Percentiles rank a stretch among this genome's conserved stretches.
These are phyloP conservation scores for Pedicia rivosa DNA, from an alignment of 2,888 invertebrate genomes.

Conservation along the genomic window DNA sequence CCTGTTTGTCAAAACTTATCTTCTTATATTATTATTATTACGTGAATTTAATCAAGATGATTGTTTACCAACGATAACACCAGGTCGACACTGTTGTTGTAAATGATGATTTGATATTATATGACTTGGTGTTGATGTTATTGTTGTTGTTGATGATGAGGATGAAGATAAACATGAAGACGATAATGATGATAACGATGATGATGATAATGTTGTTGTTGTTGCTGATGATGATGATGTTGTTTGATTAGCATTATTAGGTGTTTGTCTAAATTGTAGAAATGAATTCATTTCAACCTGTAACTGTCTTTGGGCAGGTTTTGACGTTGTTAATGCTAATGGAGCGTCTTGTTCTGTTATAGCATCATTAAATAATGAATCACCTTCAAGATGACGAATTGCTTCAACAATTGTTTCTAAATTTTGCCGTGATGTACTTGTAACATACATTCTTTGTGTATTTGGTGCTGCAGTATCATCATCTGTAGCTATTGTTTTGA, in stretches of 20 bases:
- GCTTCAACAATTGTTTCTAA: constrained; percentile 97
- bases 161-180: no score
- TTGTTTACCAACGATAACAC: constrained; percentile 82
- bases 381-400: constrained; percentile 93
- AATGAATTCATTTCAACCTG: constrained; percentile 44
- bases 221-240: constrained; percentile 11
- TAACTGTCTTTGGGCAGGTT: constrained; percentile 25
- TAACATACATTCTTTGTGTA: constrained; percentile 34
- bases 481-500: constrained; percentile 25
- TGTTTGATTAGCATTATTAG: constrained; percentile 18
- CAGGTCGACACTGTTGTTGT: constrained; percentile 60
- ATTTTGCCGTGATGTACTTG: constrained; percentile 69
- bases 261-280: constrained; percentile 39
- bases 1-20: constrained; percentile 1
- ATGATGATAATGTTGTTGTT: constrained; percentile 18
- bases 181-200: no score
- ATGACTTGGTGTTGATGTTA: constrained; percentile 20
- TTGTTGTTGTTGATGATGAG: constrained; percentile 9
- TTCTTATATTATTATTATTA: constrained; percentile 1
- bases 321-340: constrained; percentile 22
- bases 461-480: constrained; percentile 14
- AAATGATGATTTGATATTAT: no score
- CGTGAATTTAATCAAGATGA: constrained; percentile 33
- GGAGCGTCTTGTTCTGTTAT: constrained; percentile 25
- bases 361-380: constrained; percentile 77